A percentile compares a stretch with the other conserved stretches of the same genome.
Conservation (phyloP, 2,888 invertebrate genomes). For the Subacronicta megacephala region DNA sequence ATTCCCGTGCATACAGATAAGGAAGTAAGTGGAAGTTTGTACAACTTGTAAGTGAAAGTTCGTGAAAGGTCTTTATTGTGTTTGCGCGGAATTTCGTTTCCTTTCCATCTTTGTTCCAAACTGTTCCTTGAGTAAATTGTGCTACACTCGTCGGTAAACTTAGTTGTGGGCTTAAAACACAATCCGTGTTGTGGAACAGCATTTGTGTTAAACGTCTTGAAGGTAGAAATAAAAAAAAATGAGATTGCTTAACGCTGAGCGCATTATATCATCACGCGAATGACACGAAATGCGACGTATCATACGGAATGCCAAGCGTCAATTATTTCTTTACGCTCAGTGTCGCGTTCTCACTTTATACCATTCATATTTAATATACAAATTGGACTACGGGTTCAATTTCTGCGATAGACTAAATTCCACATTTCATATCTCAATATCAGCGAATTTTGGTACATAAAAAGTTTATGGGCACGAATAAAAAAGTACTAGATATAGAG, state of each 20-base stretch:
- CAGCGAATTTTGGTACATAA: not conserved
- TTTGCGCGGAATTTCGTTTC: conserved; percentile 72
- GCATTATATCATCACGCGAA: conserved; percentile 3
- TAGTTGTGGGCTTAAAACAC: conserved; percentile 67
- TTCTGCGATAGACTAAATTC: conserved; percentile 5
- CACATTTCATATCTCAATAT: conserved; percentile 2
- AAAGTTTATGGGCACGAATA: conserved; percentile 32
- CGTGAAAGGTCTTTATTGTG: conserved; percentile 73
- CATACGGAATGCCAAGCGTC: conserved; percentile 17
- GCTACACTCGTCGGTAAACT: conserved; percentile 65
- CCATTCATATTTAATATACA: conserved; percentile 23
- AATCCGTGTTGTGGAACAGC: conserved; percentile 64
- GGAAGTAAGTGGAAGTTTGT: conserved; percentile 44
- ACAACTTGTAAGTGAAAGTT: conserved; percentile 67
- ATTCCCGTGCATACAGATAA: conserved; percentile 49
- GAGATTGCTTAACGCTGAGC: conserved; percentile 37
- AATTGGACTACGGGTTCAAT: conserved; percentile 1
- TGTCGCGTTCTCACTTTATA: conserved; percentile 16
- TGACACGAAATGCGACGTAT: conserved; percentile 7
- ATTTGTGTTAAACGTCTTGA: conserved; percentile 55
- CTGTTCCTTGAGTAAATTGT: conserved; percentile 64
- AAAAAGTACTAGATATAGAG: conserved; percentile 15
- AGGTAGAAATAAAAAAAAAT: conserved; percentile 43
- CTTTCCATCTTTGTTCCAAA: conserved; percentile 71
- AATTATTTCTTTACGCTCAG: conserved; percentile 34